Evolutionary conservation across 1,140 invertebrate genomes (phyloP).

Genomic region (Brachionus manjavacas): DNA sequence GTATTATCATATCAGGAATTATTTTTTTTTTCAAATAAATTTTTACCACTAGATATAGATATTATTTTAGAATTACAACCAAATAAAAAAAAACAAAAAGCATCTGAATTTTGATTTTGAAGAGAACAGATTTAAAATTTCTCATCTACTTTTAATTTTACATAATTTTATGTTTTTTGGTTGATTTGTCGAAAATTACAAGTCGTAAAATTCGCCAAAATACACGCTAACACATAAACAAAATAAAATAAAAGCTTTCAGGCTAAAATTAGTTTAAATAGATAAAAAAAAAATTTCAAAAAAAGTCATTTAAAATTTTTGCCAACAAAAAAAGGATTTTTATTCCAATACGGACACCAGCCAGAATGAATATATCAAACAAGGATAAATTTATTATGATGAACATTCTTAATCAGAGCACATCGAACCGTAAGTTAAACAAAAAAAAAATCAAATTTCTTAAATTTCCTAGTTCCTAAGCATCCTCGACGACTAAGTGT

Average conservation of each 20-base stretch:
- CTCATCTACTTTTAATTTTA: neutral
- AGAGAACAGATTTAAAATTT: conserved; percentile 14
- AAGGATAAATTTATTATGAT: conserved; percentile 31
- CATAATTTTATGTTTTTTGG: conserved; percentile 7
- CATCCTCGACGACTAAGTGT: neutral
- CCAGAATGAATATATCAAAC: conserved; percentile 12
- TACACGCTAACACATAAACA: neutral
- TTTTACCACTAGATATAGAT: neutral
- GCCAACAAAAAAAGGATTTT: neutral
- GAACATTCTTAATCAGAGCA: conserved; percentile 1
- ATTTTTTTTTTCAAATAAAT: neutral
- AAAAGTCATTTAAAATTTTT: neutral
- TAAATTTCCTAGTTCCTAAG: neutral
- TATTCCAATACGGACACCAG: neutral
- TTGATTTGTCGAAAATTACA: neutral
- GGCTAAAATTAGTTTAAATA: neutral
- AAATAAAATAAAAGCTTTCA: neutral
- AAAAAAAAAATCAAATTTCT: neutral
- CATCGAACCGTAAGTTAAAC: neutral
- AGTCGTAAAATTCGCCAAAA: neutral
- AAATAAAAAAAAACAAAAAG: neutral
- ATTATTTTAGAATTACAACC: neutral
- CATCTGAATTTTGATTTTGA: neutral
- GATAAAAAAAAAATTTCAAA: neutral
- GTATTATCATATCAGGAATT: neutral